Conservation (phyloP, 2,797 vertebrate species). For the Sylvia borin region DNA sequence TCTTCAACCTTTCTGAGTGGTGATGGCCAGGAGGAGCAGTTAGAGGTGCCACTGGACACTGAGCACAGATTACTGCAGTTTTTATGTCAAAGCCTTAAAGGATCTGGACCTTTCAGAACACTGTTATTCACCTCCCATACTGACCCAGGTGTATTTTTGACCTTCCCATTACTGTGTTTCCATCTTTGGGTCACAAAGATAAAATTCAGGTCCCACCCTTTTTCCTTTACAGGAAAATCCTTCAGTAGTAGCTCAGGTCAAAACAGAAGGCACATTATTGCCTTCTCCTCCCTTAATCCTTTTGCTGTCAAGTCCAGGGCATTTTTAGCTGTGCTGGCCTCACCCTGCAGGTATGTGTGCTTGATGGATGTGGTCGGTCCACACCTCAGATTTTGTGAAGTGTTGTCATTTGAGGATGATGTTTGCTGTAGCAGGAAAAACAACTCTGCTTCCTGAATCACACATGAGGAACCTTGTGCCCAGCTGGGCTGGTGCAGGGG, state of each 20-base stretch:
- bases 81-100: not conserved
- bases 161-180: not conserved
- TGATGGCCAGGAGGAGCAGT: not conserved
- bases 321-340: not conserved
- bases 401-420: not conserved
- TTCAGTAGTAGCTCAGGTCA: not conserved
- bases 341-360: not conserved
- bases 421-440: slow-evolving; percentile 1
- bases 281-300: slow-evolving; percentile 14
- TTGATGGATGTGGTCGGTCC: not conserved
- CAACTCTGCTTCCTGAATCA: slow-evolving; percentile 15
- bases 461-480: not conserved
- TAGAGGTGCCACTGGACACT: not conserved
- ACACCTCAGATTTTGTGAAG: not conserved
- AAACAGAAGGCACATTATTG: not conserved
- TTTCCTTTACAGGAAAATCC: not conserved
- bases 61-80: not conserved
- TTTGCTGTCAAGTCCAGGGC: not conserved
- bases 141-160: not conserved
- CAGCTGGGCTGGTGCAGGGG: not conserved
- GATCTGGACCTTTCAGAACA: not conserved
- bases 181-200: not conserved
- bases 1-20: not conserved
- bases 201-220: not conserved
- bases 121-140: not conserved